Conservation (phyloP, 2,797 vertebrate genomes). For the Spondyliosoma cantharus region DNA sequence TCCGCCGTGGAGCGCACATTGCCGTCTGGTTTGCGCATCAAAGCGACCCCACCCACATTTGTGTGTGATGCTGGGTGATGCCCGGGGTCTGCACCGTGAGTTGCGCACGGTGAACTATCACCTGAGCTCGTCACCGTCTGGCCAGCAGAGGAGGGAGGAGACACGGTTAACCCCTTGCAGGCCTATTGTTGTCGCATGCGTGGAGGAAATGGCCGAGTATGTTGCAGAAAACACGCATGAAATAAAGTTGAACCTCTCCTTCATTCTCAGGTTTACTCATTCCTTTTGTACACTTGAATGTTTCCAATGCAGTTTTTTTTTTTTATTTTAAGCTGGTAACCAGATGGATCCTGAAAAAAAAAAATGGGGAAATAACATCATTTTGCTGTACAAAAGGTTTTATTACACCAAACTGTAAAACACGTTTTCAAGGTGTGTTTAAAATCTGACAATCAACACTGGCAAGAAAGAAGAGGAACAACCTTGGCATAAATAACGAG, state of each 20-base stretch:
- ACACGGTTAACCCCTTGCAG: conserved; percentile 70
- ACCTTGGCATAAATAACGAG: not conserved
- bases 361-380: not conserved
- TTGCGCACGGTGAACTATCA: conserved; percentile 79
- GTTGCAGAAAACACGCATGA: not conserved
- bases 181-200: not conserved
- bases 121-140: conserved; percentile 85
- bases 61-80: conserved; percentile 71
- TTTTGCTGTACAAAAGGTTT: not conserved
- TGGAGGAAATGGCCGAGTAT: conserved; percentile 35
- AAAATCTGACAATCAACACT: not conserved
- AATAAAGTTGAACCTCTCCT: not conserved
- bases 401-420: conserved; percentile 20
- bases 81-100: conserved; percentile 64
- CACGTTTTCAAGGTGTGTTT: not conserved
- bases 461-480: not conserved
- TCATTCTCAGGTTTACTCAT: too few species aligned
- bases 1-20: conserved; percentile 60
- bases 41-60: conserved; percentile 83
- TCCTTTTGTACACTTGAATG: too few species aligned
- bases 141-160: conserved; percentile 64
- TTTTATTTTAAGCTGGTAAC: too few species aligned
- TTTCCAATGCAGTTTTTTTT: not conserved
- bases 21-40: conserved; percentile 75
- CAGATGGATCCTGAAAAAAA: not conserved